Evolutionary conservation across 2,888 invertebrate species (phyloP), one percentile per base, ranked within the genome.

Genomic region (Psylliodes chrysocephalus): DNA sequence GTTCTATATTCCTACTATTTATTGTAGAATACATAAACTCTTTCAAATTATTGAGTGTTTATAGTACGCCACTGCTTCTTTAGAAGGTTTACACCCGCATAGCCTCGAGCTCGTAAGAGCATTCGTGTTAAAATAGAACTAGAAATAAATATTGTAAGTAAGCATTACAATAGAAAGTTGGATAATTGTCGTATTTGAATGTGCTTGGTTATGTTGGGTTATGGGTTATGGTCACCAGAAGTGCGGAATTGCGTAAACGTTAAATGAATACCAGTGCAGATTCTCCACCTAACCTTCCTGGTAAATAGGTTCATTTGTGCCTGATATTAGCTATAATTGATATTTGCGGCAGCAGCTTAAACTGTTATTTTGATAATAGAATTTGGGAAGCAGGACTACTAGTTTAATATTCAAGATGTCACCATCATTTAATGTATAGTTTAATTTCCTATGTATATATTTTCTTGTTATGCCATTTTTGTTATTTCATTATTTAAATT

Each of bases 91-190:
- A 19, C 62, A 62, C 55, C 62, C 62, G 55, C 63, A 57, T 54
- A 52, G 52, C 63, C 38, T 52, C 35, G 33, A 52, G 63, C 42
- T 51, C 19, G 17, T 30, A 46, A 15, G 55, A 56, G 40, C 17
- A 30, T 38, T 62, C 53, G 54, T 47, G 38, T 55, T 52, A 8
- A 22, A 28, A 12, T 44, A 38, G 56, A 51, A 52, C 44, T 25
- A 35, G 17, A 57, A 57, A 63, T 63, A 63, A 63, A 56, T 63
- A 57, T 57, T 63, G 52, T 44, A 52, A 22, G 47, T 42, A 52
- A 22, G 47, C 51, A 52, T 49, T 56, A 47, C 56, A 35, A 55
- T 42, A 57, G 63, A 57, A 63, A 63, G 63, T 63, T 52, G 63
- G 63, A 57, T 52, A 63, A 63, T 63, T 59, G 49, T 30, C 6